phyloP scores from a whole-genome alignment of 2,797 vertebrate species.

The Dryobates pubescens region DNA sequence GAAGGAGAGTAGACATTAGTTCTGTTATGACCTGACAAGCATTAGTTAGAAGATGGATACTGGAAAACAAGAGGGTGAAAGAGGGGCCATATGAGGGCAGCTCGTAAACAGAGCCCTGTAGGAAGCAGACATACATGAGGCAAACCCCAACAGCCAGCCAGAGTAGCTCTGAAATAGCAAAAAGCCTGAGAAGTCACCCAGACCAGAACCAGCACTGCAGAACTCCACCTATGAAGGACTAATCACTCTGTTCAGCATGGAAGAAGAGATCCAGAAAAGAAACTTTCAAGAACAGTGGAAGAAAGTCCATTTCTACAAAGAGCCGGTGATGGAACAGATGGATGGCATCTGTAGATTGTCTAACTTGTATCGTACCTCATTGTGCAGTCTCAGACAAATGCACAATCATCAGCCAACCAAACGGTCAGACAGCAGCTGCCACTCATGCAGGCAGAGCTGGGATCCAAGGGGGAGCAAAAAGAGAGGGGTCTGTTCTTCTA shows the following conservation, averaged over 20 bases:
- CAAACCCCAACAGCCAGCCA: not conserved
- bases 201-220: not conserved
- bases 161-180: not conserved
- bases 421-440: constrained; percentile 57
- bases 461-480: constrained; percentile 14
- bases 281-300: not conserved
- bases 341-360: constrained; percentile 47
- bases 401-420: constrained; percentile 10
- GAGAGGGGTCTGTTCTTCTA: constrained; percentile 28
- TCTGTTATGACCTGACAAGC: not conserved
- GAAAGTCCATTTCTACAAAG: not conserved
- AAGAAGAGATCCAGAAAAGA: not conserved
- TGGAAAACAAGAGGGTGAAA: not conserved
- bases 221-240: not conserved
- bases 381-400: not conserved
- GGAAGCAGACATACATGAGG: not conserved
- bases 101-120: not conserved
- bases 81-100: not conserved
- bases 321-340: constrained; percentile 1
- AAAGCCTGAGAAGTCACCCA: not conserved
- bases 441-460: constrained; percentile 50
- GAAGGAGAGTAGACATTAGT: not conserved
- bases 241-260: not conserved
- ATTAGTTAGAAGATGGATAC: not conserved
- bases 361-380: not conserved